Conservation (phyloP, 92 coral and sea anemone genomes). For the Galaxea fascicularis region DNA sequence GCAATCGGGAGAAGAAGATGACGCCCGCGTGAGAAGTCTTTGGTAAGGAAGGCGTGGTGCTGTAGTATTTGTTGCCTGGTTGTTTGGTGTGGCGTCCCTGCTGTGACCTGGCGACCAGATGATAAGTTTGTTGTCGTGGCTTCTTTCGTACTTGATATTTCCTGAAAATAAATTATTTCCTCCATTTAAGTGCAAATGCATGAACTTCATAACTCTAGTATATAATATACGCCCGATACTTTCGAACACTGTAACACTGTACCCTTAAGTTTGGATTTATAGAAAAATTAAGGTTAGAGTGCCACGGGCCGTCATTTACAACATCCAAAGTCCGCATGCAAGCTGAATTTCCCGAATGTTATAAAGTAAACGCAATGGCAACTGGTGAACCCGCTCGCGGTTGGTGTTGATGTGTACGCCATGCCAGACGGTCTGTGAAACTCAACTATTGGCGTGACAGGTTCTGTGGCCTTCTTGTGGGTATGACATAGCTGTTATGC, state of each 20-base stretch:
- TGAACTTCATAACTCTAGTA: neutral
- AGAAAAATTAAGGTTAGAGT: too few species aligned
- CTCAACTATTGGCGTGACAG: too few species aligned
- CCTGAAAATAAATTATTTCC: neutral
- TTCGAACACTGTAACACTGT: too few species aligned
- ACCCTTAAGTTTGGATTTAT: too few species aligned
- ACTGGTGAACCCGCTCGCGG: too few species aligned
- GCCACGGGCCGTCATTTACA: too few species aligned
- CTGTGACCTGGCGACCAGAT: constrained; percentile 37
- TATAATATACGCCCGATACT: too few species aligned
- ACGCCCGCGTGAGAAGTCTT: constrained; percentile 31
- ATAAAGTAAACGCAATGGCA: too few species aligned
- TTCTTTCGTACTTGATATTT: constrained; percentile 32
- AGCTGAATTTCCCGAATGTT: too few species aligned
- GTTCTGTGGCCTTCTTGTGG: neutral
- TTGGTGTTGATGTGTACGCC: too few species aligned
- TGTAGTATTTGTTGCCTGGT: neutral
- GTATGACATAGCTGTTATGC: neutral
- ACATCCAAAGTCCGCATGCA: too few species aligned
- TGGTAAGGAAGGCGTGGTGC: constrained; percentile 51
- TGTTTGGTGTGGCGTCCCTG: neutral
- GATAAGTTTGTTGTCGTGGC: constrained; percentile 42
- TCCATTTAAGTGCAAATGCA: neutral
- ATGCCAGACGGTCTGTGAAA: too few species aligned
- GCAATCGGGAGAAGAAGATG: constrained; percentile 34